Percentiles rank a stretch among this genome's conserved stretches.
Evolutionary conservation across 1,140 invertebrate genomes (phyloP).

Genomic region (Dreissena rostriformis): DNA sequence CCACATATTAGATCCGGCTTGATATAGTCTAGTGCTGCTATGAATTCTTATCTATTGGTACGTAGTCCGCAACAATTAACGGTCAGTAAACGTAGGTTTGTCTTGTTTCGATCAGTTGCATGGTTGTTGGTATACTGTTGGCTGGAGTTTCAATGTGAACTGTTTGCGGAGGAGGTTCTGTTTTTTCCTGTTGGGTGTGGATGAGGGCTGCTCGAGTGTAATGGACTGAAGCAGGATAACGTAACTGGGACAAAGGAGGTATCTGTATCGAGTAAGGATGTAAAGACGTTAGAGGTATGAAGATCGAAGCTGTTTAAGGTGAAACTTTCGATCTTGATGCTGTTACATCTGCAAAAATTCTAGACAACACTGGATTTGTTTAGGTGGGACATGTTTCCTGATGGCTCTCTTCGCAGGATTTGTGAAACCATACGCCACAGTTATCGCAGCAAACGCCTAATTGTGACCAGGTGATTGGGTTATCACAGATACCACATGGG

Average conservation of each 20-base stretch:
- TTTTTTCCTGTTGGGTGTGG: background rate
- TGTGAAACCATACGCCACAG: slow-evolving; percentile 16
- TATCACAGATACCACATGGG: slow-evolving; percentile 13
- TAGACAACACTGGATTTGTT: slow-evolving; percentile 6
- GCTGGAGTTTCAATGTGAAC: background rate
- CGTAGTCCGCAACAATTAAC: slow-evolving; percentile 25
- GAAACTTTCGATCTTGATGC: too few species aligned
- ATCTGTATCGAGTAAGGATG: too few species aligned
- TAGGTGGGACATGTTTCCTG: slow-evolving; percentile 12
- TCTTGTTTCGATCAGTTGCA: background rate
- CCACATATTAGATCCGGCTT: slow-evolving; percentile 36
- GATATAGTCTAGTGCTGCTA: slow-evolving; percentile 22
- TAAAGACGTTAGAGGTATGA: too few species aligned
- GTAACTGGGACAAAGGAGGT: too few species aligned
- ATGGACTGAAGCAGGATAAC: too few species aligned
- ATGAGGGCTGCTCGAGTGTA: slow-evolving; percentile 1
- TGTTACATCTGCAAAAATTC: slow-evolving; percentile 10
- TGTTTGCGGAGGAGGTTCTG: slow-evolving; percentile 11
- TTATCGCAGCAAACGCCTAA: slow-evolving; percentile 6
- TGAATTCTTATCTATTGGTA: slow-evolving; percentile 11
- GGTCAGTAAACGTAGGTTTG: slow-evolving; percentile 27
- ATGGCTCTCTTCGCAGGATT: slow-evolving; percentile 8
- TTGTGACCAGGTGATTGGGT: slow-evolving; percentile 5
- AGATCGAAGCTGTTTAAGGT: too few species aligned
- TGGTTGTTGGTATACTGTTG: background rate